These are phyloP conservation scores for Sciurus carolinensis DNA, from an alignment of 2,797 vertebrate species.

Conservation along the genomic window DNA sequence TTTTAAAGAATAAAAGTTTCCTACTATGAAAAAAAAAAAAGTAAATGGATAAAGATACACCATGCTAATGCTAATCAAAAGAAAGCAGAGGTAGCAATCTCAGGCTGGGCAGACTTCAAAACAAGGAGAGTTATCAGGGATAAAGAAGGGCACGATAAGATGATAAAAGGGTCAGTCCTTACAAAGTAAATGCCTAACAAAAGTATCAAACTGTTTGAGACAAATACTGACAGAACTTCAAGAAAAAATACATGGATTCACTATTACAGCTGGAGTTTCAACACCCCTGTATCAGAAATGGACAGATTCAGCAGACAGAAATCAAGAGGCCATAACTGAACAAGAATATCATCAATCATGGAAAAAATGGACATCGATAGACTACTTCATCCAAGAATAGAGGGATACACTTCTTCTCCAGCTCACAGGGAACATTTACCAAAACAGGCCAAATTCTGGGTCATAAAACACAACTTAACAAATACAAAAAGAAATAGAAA, in stretches of 20 bases:
- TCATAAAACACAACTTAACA: background rate
- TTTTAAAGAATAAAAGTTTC: constrained; percentile 80
- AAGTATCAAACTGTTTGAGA: background rate
- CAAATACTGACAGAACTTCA: background rate
- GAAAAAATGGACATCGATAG: background rate
- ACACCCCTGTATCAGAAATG: background rate
- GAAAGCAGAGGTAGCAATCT: background rate
- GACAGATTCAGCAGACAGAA: background rate
- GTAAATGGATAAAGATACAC: too few species aligned
- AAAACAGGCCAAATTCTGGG: too few species aligned
- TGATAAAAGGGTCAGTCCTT: background rate
- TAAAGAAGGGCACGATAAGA: background rate
- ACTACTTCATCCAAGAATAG: background rate
- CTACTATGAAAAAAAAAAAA: too few species aligned
- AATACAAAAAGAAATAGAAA: background rate
- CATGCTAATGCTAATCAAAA: background rate
- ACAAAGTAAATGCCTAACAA: background rate
- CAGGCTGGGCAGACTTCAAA: background rate
- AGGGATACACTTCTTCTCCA: background rate
- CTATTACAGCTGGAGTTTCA: background rate
- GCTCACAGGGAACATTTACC: background rate
- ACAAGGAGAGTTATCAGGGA: background rate
- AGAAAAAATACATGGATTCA: background rate
- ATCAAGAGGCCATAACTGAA: background rate
- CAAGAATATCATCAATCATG: background rate